A percentile compares a stretch with the other conserved stretches of the same genome.
Evolutionary conservation across 2,113 vertebrate species (phyloP).

Genomic region (Polypterus senegalus): DNA sequence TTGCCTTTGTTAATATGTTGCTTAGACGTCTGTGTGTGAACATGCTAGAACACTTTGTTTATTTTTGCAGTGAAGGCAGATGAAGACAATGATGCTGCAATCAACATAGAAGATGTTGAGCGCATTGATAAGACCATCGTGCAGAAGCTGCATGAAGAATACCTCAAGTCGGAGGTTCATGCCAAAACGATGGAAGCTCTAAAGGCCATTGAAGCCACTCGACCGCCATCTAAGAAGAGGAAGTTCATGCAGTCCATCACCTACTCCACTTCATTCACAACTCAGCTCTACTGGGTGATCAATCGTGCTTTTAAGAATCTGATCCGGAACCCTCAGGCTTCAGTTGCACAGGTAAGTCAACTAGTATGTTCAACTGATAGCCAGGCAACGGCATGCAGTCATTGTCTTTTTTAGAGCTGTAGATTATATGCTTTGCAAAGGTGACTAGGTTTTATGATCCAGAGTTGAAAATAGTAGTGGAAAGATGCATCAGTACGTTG

Average conservation of each 20-base stretch:
- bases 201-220: conserved; percentile 9
- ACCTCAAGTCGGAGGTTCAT: conserved; percentile 31
- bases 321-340: conserved; percentile 39
- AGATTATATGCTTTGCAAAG: too few relatives aligned
- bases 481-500: too few relatives aligned
- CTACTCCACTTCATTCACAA: conserved; percentile 39
- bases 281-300: conserved; percentile 43
- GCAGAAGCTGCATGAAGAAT: conserved; percentile 33
- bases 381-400: too few relatives aligned
- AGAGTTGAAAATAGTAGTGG: too few relatives aligned
- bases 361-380: background rate
- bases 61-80: background rate
- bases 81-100: background rate
- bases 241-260: conserved; percentile 31
- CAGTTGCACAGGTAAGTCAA: conserved; percentile 33
- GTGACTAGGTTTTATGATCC: too few relatives aligned
- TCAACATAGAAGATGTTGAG: background rate
- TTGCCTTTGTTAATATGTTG: background rate
- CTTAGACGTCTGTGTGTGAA: background rate
- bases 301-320: conserved; percentile 41
- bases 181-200: conserved; percentile 26
- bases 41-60: background rate
- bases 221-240: conserved; percentile 7
- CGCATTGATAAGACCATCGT: conserved; percentile 10
- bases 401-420: too few relatives aligned